Evolutionary conservation across 1,140 invertebrate genomes (phyloP).

Genomic region (Ctenoplectra terminalis): DNA sequence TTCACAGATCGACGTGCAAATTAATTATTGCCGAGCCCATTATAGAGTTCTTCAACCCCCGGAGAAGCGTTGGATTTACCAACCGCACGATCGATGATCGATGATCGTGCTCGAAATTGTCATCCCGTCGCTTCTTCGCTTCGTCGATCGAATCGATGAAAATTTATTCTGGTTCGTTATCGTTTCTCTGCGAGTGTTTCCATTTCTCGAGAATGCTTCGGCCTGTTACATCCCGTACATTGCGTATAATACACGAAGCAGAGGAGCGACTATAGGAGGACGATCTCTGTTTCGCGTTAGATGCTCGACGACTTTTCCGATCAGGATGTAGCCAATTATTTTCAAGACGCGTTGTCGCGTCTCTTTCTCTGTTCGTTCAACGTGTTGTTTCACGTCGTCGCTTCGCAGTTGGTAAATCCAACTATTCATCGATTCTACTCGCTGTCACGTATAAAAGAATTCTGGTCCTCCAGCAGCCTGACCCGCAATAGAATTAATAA

Average conservation of each 20-base stretch:
- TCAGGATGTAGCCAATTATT: neutral
- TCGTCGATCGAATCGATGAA: conserved; percentile 4
- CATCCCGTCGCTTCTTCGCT: conserved; percentile 17
- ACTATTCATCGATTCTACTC: neutral
- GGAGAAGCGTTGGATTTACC: conserved; percentile 42
- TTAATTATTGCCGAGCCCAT: neutral
- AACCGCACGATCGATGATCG: conserved; percentile 1
- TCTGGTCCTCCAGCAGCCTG: conserved; percentile 32
- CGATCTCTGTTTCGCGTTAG: neutral
- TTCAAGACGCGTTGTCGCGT: neutral
- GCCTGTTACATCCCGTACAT: neutral
- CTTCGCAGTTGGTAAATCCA: conserved; percentile 45
- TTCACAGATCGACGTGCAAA: conserved; percentile 47
- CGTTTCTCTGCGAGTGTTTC: neutral
- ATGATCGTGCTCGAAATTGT: neutral
- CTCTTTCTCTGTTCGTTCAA: neutral
- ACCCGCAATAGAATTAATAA: conserved; percentile 55
- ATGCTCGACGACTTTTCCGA: neutral
- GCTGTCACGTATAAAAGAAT: neutral
- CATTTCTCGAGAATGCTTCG: neutral
- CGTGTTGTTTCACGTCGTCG: neutral
- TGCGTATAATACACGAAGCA: neutral
- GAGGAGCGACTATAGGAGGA: neutral
- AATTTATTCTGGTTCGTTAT: neutral
- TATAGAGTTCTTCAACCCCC: conserved; percentile 12